phyloP scores from a whole-genome alignment of 2,888 invertebrate genomes.

The Scrobipalpa costella region DNA sequence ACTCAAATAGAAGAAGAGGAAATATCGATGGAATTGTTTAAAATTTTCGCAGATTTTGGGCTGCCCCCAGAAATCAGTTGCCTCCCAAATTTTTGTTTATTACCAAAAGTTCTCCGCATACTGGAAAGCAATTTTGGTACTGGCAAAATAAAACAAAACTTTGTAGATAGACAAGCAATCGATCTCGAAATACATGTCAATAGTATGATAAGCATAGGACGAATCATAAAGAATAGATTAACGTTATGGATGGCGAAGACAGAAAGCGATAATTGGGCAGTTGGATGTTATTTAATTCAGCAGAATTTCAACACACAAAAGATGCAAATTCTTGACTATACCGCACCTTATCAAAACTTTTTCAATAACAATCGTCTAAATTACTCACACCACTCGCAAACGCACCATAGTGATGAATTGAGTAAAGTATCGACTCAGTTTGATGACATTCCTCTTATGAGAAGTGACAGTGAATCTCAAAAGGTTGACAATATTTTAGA shows the following conservation, averaged over 20 bases:
- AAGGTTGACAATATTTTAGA: background rate
- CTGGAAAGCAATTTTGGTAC: background rate
- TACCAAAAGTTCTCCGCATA: background rate
- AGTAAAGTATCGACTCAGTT: background rate
- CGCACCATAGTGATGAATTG: background rate
- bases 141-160: background rate
- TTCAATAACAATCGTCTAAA: background rate
- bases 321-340: background rate
- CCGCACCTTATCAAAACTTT: background rate
- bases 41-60: constrained; percentile 17
- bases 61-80: background rate
- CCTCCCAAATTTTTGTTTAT: background rate
- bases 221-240: background rate
- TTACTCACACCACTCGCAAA: no score
- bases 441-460: no score
- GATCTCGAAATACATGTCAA: background rate
- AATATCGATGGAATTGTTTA: background rate
- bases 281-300: constrained; percentile 12
- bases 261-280: constrained; percentile 14
- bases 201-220: background rate
- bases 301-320: background rate
- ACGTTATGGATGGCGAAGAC: background rate
- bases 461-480: background rate
- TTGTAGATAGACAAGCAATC: background rate
- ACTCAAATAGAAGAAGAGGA: background rate